A percentile compares a stretch with the other conserved stretches of the same genome.
phyloP scores from a whole-genome alignment of 2,113 vertebrate species.

The Phocoena phocoena region DNA sequence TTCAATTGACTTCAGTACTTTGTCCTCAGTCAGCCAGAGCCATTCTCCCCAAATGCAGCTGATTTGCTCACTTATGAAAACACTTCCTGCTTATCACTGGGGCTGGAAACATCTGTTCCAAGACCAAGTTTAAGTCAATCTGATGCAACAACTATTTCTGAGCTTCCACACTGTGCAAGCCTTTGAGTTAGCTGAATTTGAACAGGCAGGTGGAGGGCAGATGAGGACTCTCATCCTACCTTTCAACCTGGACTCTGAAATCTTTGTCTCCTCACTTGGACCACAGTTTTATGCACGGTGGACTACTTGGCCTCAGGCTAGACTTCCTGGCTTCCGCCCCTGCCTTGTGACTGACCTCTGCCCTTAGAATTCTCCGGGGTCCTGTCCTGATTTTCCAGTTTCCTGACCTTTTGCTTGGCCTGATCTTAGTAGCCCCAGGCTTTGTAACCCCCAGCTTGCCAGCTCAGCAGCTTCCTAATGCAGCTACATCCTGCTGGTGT shows the following conservation, averaged over 20 bases:
- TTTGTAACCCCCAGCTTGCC: not conserved
- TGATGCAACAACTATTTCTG: not conserved
- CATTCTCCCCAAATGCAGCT: not conserved
- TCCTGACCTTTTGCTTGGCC: slow-evolving; percentile 71
- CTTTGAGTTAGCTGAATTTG: not conserved
- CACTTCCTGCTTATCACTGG: not conserved
- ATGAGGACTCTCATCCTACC: not conserved
- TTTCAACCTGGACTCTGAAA: not conserved
- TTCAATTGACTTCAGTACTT: not conserved
- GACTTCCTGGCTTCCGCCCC: slow-evolving; percentile 2
- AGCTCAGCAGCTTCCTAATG: not conserved
- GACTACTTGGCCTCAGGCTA: not conserved
- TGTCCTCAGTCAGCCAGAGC: not conserved
- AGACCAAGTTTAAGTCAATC: not conserved
- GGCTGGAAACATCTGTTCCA: not conserved
- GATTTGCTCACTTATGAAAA: slow-evolving; percentile 6
- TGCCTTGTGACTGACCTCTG: slow-evolving; percentile 68
- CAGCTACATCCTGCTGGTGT: not conserved
- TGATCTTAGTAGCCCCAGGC: slow-evolving; percentile 7
- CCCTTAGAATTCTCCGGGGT: slow-evolving; percentile 66
- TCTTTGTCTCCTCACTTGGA: not conserved
- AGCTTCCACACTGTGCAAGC: not conserved
- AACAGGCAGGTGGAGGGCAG: not conserved
- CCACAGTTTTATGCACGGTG: not conserved
- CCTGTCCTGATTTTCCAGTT: slow-evolving; percentile 74